A percentile compares a stretch with the other conserved stretches of the same genome.
These are phyloP conservation scores for Pseudomyrmex flavicornis DNA, from an alignment of 1,140 invertebrate genomes.

Conservation along the genomic window DNA sequence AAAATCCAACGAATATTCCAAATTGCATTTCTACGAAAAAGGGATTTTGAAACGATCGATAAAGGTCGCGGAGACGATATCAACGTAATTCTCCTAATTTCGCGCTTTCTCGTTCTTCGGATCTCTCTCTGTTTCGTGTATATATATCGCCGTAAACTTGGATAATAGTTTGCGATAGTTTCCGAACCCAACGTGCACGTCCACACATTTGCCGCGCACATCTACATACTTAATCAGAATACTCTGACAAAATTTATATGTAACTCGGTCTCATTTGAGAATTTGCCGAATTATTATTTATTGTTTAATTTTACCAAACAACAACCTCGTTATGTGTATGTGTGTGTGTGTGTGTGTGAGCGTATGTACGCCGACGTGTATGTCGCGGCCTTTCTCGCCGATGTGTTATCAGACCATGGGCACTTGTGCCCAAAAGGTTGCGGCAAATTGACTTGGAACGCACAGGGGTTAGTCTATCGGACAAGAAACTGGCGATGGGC, in stretches of 20 bases:
- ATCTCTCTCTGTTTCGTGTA: slow-evolving; percentile 34
- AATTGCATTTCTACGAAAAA: slow-evolving; percentile 52
- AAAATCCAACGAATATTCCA: slow-evolving; percentile 49
- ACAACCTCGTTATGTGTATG: no score
- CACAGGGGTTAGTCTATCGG: slow-evolving; percentile 35
- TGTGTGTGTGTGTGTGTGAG: no score
- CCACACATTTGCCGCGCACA: slow-evolving; percentile 25
- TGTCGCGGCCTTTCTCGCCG: not conserved
- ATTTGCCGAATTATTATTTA: not conserved
- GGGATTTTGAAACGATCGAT: slow-evolving; percentile 48
- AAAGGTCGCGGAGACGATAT: slow-evolving; percentile 51
- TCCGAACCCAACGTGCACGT: slow-evolving; percentile 21
- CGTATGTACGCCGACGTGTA: no score
- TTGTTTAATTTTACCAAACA: not conserved
- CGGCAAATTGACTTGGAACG: slow-evolving; percentile 44
- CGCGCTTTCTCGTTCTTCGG: slow-evolving; percentile 49
- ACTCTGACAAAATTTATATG: slow-evolving; percentile 3
- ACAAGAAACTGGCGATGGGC: slow-evolving; percentile 72
- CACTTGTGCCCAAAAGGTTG: slow-evolving; percentile 25
- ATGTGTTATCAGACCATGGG: not conserved
- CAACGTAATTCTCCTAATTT: slow-evolving; percentile 58
- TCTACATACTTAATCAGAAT: slow-evolving; percentile 40
- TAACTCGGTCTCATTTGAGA: not conserved
- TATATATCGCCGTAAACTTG: slow-evolving; percentile 44
- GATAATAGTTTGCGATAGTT: slow-evolving; percentile 57